phyloP scores from a whole-genome alignment of 2,113 vertebrate genomes.

The Hemiscyllium ocellatum region DNA sequence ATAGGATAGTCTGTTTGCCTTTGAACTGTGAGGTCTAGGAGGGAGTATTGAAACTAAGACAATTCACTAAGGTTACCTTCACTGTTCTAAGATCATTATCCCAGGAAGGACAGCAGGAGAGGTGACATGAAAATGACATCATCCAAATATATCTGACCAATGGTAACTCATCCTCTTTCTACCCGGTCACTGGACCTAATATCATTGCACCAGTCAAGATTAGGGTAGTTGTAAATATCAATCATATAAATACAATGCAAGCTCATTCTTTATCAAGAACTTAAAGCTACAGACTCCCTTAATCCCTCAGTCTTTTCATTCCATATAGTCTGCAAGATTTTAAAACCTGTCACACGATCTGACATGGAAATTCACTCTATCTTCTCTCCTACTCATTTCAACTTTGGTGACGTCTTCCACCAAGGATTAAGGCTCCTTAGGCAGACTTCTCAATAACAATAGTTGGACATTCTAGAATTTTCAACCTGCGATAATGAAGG shows the following conservation, averaged over 20 bases:
- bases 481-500: background rate
- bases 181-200: no score
- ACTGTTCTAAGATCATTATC: background rate
- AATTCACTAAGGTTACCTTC: background rate
- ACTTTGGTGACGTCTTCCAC: background rate
- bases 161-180: background rate
- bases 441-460: background rate
- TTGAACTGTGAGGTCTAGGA: background rate
- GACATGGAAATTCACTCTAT: background rate
- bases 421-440: background rate
- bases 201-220: background rate
- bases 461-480: background rate
- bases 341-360: background rate
- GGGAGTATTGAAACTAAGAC: background rate
- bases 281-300: background rate
- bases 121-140: background rate
- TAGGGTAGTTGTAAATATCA: background rate
- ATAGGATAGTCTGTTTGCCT: background rate
- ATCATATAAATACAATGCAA: background rate
- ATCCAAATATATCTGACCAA: background rate
- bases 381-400: background rate
- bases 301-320: background rate
- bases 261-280: background rate
- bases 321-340: background rate
- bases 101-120: background rate